phyloP scores from a whole-genome alignment of 2,797 vertebrate species.

The Thripadectes ignobilis region DNA sequence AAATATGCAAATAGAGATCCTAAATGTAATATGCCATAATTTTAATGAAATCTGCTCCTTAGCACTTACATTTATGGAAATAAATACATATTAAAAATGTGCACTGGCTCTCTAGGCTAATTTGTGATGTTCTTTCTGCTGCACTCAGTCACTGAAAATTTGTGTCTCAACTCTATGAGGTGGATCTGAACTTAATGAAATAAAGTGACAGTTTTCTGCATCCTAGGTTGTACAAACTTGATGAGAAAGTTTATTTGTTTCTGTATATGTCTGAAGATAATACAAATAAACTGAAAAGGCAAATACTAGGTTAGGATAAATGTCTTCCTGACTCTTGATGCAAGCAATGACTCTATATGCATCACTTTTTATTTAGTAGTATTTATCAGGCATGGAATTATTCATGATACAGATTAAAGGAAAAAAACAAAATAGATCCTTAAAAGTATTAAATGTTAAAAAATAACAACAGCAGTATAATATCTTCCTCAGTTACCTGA shows the following conservation, averaged over 20 bases:
- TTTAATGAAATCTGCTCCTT: conserved; percentile 72
- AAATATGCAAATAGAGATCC: conserved; percentile 68
- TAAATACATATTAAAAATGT: conserved; percentile 48
- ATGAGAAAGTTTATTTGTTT: neutral
- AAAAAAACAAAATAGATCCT: neutral
- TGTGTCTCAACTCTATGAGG: conserved; percentile 32
- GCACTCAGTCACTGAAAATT: conserved; percentile 60
- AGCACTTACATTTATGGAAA: conserved; percentile 66
- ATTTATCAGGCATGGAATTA: neutral
- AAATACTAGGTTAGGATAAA: neutral
- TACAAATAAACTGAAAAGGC: neutral
- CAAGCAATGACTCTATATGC: neutral
- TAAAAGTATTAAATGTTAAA: neutral
- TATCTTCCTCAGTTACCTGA: neutral
- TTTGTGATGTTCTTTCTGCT: conserved; percentile 36
- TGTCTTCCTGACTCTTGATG: neutral
- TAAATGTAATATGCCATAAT: conserved; percentile 56
- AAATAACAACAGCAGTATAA: neutral
- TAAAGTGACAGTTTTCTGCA: conserved; percentile 20
- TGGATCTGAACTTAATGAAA: conserved; percentile 64
- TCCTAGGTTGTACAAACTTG: conserved; percentile 28
- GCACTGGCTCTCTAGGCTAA: conserved; percentile 15
- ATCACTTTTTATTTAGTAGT: neutral
- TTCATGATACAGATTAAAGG: neutral
- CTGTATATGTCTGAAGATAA: neutral